phyloP scores from a whole-genome alignment of 2,797 vertebrate genomes.

The Geotrypetes seraphini region DNA sequence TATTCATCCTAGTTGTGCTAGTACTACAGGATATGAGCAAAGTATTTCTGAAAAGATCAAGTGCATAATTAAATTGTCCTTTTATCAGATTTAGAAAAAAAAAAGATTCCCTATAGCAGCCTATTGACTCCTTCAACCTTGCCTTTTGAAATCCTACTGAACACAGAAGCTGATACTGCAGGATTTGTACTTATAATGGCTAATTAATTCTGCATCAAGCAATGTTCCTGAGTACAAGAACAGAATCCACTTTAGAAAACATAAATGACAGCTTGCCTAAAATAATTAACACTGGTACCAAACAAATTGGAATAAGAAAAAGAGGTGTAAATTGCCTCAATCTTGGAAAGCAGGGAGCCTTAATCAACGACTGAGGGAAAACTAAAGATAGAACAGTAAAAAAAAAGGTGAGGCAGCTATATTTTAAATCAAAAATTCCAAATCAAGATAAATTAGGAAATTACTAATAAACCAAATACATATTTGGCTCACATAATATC shows the following conservation, averaged over 20 bases:
- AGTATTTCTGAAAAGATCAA: too few relatives aligned
- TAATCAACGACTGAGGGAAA: too few relatives aligned
- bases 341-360: too few relatives aligned
- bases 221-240: conserved; percentile 66
- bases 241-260: conserved; percentile 68
- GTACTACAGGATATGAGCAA: too few relatives aligned
- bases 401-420: too few relatives aligned
- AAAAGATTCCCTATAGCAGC: conserved; percentile 49
- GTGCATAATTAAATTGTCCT: conserved; percentile 48
- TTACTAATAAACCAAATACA: too few relatives aligned
- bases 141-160: conserved; percentile 62
- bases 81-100: conserved; percentile 43
- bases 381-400: too few relatives aligned
- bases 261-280: conserved; percentile 72
- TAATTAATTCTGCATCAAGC: conserved; percentile 73
- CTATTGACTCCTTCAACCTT: conserved; percentile 68
- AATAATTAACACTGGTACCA: conserved; percentile 66
- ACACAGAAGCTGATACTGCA: conserved; percentile 64
- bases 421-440: too few relatives aligned
- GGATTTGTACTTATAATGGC: conserved; percentile 74
- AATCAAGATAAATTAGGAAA: too few relatives aligned
- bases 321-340: too few relatives aligned
- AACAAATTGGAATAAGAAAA: conserved; percentile 55
- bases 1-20: too few relatives aligned
- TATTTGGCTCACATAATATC: too few relatives aligned